These are phyloP conservation scores for Tribolium freemani DNA, from an alignment of 2,888 invertebrate species.

Conservation along the genomic window DNA sequence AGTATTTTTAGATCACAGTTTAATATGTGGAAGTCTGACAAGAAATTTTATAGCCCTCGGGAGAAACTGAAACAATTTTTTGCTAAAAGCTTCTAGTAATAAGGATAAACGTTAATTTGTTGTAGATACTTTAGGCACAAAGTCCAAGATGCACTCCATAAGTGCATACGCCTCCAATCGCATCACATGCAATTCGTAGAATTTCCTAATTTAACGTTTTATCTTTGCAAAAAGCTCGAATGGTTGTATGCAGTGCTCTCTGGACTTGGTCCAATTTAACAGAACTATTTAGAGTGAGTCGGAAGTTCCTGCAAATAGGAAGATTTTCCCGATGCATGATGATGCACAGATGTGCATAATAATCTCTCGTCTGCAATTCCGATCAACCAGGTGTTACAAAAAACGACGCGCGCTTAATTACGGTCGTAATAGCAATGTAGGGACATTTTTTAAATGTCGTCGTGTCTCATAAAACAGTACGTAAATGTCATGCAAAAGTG, in stretches of 20 bases:
- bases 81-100: no score
- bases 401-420: conserved; percentile 1
- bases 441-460: conserved; percentile 6
- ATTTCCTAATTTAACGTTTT: conserved; percentile 19
- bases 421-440: background rate
- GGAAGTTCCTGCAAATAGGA: conserved; percentile 25
- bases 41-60: no score
- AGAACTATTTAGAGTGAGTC: conserved; percentile 35
- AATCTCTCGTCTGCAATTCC: background rate
- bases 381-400: conserved; percentile 12
- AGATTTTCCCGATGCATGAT: conserved; percentile 22
- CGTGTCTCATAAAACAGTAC: conserved; percentile 1
- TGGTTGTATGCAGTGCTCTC: conserved; percentile 13
- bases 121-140: background rate
- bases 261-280: conserved; percentile 30
- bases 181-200: conserved; percentile 10
- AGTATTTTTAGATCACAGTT: no score
- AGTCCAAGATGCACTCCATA: background rate
- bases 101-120: background rate
- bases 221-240: conserved; percentile 20
- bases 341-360: conserved; percentile 25
- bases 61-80: no score
- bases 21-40: no score
- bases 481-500: conserved; percentile 5
- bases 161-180: background rate